phyloP scores from a whole-genome alignment of 2,113 vertebrate species.

The Cairina moschata region DNA sequence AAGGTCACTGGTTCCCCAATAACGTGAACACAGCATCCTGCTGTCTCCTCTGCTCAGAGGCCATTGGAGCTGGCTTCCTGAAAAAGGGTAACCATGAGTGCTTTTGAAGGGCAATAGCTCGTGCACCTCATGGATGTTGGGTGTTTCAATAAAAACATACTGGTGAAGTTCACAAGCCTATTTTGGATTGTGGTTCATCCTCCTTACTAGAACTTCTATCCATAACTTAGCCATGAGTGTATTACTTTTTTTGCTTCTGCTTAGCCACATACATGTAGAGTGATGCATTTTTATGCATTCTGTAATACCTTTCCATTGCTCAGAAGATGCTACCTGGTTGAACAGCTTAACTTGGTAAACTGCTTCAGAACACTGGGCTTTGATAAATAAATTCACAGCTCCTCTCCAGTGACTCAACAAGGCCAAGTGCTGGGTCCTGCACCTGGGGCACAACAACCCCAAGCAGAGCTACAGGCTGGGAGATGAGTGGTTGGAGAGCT shows the following conservation, averaged over 20 bases:
- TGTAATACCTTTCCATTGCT: neutral
- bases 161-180: rapidly evolving
- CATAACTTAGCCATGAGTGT: neutral
- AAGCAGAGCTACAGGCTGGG: too few relatives aligned
- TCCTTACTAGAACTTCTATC: neutral
- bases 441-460: too few relatives aligned
- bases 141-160: neutral
- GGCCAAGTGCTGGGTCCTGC: too few relatives aligned
- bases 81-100: neutral
- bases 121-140: neutral
- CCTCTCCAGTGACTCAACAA: neutral
- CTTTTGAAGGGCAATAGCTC: neutral
- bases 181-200: neutral
- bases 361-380: neutral
- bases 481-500: too few relatives aligned
- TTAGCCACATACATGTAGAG: neutral
- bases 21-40: neutral
- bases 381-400: neutral
- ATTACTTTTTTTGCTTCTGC: neutral
- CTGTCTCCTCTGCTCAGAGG: neutral
- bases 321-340: neutral
- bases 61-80: neutral
- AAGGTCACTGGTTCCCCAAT: neutral
- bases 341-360: neutral
- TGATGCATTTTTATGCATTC: neutral